Percentiles rank a stretch among this genome's conserved stretches.
Conservation (phyloP, 2,113 vertebrate species). For the Carassius carassius region DNA sequence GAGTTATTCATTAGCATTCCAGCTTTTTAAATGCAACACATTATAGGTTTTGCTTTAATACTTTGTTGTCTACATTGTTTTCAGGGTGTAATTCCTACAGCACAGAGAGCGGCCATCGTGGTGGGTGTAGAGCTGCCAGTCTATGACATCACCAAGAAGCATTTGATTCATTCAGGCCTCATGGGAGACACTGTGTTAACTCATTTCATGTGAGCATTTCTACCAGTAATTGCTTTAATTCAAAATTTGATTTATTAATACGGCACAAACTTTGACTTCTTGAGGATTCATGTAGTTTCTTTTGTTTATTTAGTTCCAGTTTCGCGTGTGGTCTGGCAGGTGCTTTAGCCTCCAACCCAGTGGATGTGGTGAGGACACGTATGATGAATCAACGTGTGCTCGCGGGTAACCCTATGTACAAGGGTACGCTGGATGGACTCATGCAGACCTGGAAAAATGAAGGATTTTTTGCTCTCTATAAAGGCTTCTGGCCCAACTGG, state of each 20-base stretch:
- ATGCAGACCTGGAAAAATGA: conserved; percentile 93
- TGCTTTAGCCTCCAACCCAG: conserved; percentile 80
- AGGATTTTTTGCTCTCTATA: conserved; percentile 96
- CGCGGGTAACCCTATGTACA: conserved; percentile 74
- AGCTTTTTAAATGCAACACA: background rate
- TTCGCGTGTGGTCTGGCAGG: conserved; percentile 80
- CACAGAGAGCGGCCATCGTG: conserved; percentile 81
- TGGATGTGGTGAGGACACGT: conserved; percentile 80
- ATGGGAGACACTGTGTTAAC: conserved; percentile 81
- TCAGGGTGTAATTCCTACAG: conserved; percentile 81
- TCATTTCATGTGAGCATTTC: conserved; percentile 75
- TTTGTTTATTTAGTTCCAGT: conserved; percentile 70
- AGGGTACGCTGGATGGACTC: conserved; percentile 79
- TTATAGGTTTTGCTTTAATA: background rate
- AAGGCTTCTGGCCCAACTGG: conserved; percentile 99
- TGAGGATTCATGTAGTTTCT: background rate
- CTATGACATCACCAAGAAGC: conserved; percentile 83
- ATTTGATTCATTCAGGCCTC: conserved; percentile 76
- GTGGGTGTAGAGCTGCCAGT: conserved; percentile 82
- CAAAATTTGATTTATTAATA: background rate
- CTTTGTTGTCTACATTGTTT: background rate
- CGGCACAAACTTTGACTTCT: background rate
- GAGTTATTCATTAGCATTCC: background rate
- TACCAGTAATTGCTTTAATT: background rate
- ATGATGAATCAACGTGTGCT: conserved; percentile 83